Base-by-base conservation (phyloP, 1,140 invertebrate genomes). In the Drosophila mayri region DNA sequence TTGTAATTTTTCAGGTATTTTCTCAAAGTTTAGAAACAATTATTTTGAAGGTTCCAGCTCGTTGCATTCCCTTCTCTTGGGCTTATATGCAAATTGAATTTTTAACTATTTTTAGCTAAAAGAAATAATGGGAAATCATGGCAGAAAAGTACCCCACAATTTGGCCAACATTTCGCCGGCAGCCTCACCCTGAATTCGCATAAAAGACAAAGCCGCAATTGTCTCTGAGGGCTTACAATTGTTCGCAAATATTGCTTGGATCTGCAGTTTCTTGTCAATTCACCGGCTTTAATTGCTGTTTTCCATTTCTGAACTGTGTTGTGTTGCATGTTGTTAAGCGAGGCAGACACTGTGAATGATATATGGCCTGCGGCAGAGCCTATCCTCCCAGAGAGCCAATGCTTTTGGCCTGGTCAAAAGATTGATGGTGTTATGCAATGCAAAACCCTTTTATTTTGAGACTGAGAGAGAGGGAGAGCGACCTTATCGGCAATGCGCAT, bases 231-330 rank as follows among this genome's bases (percentile, higher is more conserved):
- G 43, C 74, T 75, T 47, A 74, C 66, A 78, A 78, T 79, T 52
- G 65, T 65, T 72, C 43, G 67, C 54, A 63, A 60, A 87, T 79
- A 83, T 76, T 58, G 71, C 65, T 64, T 63, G 63, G 68, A 55
- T 49, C 68, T 46, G 79, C 81, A 70, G 74, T 90, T 90, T 88
- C 68, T 88, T 88, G 85, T 90, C 85, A 88, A 88, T 90, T 88
- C 85, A 88, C 78, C 38, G 66, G 72, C 64, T 90, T 88, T 88
- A 88, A 88, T 88, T 88, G 81, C 84, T 67, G 63, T 67, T 63
- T 52, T 65, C 28, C 55, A 59, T 59, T 59, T 59, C 57, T 30
- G 41, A 30, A 55, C 50, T 28, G 18, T 16, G 32, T 30, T 20
- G 18, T 49, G 60, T 37, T 44, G 46, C 40, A 63, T 62, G 52